Conservation (phyloP, 2,888 invertebrate species). For the Eledona agricola region DNA sequence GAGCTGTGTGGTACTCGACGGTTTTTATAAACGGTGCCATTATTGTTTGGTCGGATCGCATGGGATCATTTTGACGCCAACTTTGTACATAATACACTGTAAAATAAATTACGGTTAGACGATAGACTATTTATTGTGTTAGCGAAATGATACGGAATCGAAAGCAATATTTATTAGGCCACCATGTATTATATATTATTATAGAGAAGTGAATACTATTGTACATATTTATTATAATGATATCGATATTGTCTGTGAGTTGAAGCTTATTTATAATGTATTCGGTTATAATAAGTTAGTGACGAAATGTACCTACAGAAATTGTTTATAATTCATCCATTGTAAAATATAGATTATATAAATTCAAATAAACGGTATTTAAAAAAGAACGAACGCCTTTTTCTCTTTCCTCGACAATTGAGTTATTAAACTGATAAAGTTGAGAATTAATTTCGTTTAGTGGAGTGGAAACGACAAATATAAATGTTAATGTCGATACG, state of each 20-base stretch:
- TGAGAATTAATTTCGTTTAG: slow-evolving; percentile 23
- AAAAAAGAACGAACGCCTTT: slow-evolving; percentile 33
- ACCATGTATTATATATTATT: slow-evolving; percentile 31
- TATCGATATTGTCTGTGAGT: slow-evolving; percentile 41
- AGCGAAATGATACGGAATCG: slow-evolving; percentile 38
- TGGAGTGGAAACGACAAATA: slow-evolving; percentile 17
- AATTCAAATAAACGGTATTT: slow-evolving; percentile 38
- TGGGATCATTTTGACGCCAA: slow-evolving; percentile 36
- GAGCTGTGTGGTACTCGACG: slow-evolving; percentile 52
- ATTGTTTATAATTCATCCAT: slow-evolving; percentile 42
- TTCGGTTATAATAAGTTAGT: slow-evolving; percentile 30
- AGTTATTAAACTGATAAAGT: slow-evolving; percentile 16
- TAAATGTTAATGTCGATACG: slow-evolving; percentile 27
- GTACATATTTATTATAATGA: slow-evolving; percentile 51
- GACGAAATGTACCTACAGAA: slow-evolving; percentile 40
- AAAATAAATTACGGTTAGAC: slow-evolving; percentile 19
- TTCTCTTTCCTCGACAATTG: slow-evolving; percentile 3
- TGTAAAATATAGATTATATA: slow-evolving; percentile 47
- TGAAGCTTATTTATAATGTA: slow-evolving; percentile 34
- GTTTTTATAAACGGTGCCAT: slow-evolving; percentile 45
- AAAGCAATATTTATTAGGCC: slow-evolving; percentile 52
- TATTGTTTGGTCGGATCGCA: slow-evolving; percentile 42
- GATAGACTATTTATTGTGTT: slow-evolving; percentile 48
- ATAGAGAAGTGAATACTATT: slow-evolving; percentile 39
- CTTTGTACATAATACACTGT: slow-evolving; percentile 28